Evolutionary conservation across 2,888 invertebrate genomes (phyloP).

Genomic region (Ornithoptera alexandrae): DNA sequence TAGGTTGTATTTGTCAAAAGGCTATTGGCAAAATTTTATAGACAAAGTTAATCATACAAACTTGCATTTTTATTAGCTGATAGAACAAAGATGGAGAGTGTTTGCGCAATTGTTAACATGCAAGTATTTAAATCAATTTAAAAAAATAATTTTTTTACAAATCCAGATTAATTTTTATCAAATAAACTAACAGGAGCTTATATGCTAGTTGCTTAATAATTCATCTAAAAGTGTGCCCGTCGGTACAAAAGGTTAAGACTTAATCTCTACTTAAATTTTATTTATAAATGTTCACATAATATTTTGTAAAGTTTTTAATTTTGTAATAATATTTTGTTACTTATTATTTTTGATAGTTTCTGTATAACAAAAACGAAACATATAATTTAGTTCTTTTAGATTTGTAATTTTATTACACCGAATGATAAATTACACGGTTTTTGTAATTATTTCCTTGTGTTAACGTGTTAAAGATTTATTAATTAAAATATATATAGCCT

Average conservation of each 20-base stretch:
- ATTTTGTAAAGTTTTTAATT: background rate
- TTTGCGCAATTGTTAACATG: background rate
- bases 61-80: background rate
- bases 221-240: constrained; percentile 13
- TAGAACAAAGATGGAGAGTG: background rate
- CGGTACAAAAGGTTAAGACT: constrained; percentile 8
- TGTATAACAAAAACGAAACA: no score
- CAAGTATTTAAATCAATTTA: background rate
- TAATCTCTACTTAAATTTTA: constrained; percentile 17
- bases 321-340: background rate
- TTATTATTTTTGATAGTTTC: no score
- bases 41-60: no score
- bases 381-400: no score
- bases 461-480: no score
- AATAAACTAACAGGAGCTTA: background rate
- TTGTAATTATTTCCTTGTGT: no score
- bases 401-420: no score
- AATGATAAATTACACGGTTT: no score
- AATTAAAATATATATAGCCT: no score
- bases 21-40: no score
- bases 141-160: background rate
- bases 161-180: background rate
- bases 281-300: background rate
- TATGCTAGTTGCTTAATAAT: constrained; percentile 1
- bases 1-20: no score